Evolutionary conservation across 2,888 invertebrate species (phyloP).

Genomic region (Epirrhoe alternata): DNA sequence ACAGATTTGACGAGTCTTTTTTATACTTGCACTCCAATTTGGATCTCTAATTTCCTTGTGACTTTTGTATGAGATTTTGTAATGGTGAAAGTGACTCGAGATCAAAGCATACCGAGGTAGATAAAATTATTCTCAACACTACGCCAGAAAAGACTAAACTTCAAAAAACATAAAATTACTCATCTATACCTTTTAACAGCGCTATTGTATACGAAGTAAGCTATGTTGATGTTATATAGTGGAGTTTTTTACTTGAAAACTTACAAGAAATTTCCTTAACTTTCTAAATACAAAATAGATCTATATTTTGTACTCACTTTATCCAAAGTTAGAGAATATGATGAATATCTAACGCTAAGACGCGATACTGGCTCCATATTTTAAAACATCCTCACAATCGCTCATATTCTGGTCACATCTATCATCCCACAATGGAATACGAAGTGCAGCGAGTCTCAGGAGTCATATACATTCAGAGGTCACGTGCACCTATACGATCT

Average conservation of each 20-base stretch:
- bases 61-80: neutral
- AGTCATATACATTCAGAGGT: slow-evolving; percentile 3
- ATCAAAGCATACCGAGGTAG: too few species aligned
- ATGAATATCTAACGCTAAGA: neutral
- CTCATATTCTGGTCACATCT: slow-evolving; percentile 10
- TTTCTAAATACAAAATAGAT: too few species aligned
- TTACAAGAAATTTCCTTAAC: too few species aligned
- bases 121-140: too few species aligned
- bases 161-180: too few species aligned
- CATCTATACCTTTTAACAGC: too few species aligned
- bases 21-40: neutral
- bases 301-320: neutral
- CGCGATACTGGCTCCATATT: neutral
- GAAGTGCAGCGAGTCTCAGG: slow-evolving; percentile 6
- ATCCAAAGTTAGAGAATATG: neutral
- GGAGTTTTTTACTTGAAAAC: too few species aligned
- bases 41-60: neutral
- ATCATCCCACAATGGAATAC: slow-evolving; percentile 15
- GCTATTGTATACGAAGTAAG: too few species aligned
- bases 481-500: slow-evolving; percentile 8
- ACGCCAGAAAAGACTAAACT: too few species aligned
- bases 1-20: slow-evolving; percentile 16
- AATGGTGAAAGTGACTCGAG: neutral
- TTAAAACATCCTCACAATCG: neutral
- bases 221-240: too few species aligned